Base-by-base conservation (phyloP, 2,888 invertebrate species). In the Eucera pruinosa region DNA sequence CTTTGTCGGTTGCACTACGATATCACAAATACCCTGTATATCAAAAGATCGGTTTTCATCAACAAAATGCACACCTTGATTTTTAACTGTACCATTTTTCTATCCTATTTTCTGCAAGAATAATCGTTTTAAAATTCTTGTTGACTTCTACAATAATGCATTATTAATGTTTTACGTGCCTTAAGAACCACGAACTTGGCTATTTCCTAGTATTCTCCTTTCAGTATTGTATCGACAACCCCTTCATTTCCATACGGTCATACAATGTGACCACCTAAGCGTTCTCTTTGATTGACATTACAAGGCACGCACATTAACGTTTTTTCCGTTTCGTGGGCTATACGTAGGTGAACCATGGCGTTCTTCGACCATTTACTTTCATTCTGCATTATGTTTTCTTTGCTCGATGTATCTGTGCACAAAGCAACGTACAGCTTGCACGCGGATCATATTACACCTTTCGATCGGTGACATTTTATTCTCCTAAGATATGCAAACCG, bases 261-360 rank as follows among this genome's bases (percentile, higher is more conserved):
- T 18, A 55, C 27, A 27, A 20, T 36, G 43, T 9, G 47, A 55
- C 48, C 23, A 18, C 13, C n/a, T n/a, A 36, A n/a, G 7, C 23
- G 20, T 48, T 48, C 23, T 0, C 6, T 36, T 47, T 64, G 64
- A 64, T 48, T 57, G 70, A 57, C 70, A 25, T 41, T 57, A 50
- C 70, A 70, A 48, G 48, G 39, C 41, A 64, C 55, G 39, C 41
- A 48, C 64, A 64, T 70, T 70, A 70, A 48, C n/a, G 70, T 69
- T 54, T 55, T 23, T 30, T 11, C 47, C 9, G n/a, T 27, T 33
- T 23, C 25, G 25, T 48, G 47, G 9, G 11, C 7, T 5, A 33
- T 48, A n/a, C n/a, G n/a, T n/a, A 11, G 57, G 13, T 48, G 47
- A 27, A 11, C 39, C 23, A 55, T 33, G 36, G 33, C 4, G 11